phyloP scores from a whole-genome alignment of 2,797 vertebrate genomes.

The Scleropages formosus region DNA sequence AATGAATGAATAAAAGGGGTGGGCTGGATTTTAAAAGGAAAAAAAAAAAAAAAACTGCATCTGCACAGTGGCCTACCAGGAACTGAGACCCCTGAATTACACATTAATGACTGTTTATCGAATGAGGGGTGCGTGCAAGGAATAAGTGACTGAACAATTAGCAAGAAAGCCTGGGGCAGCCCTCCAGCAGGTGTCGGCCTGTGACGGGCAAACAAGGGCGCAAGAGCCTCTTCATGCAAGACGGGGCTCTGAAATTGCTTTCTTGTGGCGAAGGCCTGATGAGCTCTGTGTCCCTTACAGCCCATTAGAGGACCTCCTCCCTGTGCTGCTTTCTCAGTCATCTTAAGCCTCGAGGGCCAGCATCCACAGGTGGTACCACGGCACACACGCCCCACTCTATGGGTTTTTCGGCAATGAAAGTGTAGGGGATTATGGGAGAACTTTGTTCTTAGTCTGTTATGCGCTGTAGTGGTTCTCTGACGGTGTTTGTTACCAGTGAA shows the following conservation, averaged over 20 bases:
- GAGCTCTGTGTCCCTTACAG: constrained; percentile 56
- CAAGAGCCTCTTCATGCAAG: constrained; percentile 59
- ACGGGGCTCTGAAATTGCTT: constrained; percentile 57
- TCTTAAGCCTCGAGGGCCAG: neutral
- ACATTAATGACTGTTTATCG: constrained; percentile 10
- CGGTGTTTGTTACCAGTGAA: no score
- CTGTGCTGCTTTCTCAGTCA: constrained; percentile 41
- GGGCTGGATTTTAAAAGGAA: no score
- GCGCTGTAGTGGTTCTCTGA: neutral
- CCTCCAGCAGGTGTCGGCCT: constrained; percentile 17
- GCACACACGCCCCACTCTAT: no score
- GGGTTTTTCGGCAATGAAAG: neutral
- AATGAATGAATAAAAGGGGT: no score
- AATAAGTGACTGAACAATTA: neutral
- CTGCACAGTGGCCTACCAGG: no score
- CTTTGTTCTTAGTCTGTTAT: neutral
- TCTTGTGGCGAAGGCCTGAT: constrained; percentile 56
- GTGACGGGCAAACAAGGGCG: constrained; percentile 50
- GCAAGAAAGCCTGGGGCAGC: neutral
- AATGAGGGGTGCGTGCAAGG: neutral
- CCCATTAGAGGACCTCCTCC: constrained; percentile 52
- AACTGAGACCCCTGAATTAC: neutral
- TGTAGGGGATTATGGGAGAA: no score
- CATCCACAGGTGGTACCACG: neutral
- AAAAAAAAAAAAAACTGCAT: no score